Evolutionary conservation across 2,113 vertebrate genomes (phyloP), one percentile per base, ranked within the genome.

Genomic region (Potamarius usumacintae): DNA sequence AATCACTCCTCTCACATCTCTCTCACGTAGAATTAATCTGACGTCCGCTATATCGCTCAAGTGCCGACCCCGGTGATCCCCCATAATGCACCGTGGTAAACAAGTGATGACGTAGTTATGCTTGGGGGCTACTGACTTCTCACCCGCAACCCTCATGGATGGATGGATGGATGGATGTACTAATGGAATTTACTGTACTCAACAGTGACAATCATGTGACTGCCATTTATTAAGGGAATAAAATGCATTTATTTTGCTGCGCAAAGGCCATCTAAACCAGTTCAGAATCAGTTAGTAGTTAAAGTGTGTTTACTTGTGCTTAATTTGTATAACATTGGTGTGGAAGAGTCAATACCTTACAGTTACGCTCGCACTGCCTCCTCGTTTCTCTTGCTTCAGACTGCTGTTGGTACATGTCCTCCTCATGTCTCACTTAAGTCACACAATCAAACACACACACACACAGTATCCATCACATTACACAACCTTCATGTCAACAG

Each of bases 331-430:
- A 71, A 34, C 20, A 50, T 9, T 82, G 25, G 7, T 30, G 25
- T 7, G 42, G 15, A 0, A 53, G 25, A 82, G 10, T 18, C 7
- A 63, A 20, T 84, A 96, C 96, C 93, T 94, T 94, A 88, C 90
- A 94, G 87, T 90, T 95, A 86, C 72, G 83, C 77, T 95, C 95
- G 17, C 91, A 93, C 57, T 92, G 93, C 90, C 93, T 94, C 78
- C 92, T 94, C 30, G 93, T 92, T 88, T 96, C 95, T 90, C 94
- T 93, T 80, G 90, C 89, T 85, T 96, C 95, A 57, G 95, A 90
- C 91, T 95, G 92, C 86, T 95, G 93, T 34, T 92, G 93, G 87
- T 94, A 92, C 52, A 93, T 25, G 77, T 96, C 94, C 76, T 96
- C 94, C 90, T 96, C 94, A 85, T 95, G 94, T 57, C 89, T 91